Conservation (phyloP, 1,140 invertebrate species). For the Brachionus rubens region DNA sequence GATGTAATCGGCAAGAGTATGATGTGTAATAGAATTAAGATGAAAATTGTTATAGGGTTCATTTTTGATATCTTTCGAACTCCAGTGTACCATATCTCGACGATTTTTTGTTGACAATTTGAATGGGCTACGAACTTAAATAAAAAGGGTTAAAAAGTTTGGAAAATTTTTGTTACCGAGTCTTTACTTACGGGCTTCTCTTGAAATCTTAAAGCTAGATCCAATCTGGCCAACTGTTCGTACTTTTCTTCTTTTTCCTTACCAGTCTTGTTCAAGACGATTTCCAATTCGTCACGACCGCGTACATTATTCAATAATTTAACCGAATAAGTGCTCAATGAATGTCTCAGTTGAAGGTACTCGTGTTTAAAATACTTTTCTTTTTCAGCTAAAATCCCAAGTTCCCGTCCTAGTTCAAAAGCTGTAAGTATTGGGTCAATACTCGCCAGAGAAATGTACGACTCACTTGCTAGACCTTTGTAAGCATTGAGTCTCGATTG, state of each 20-base stretch:
- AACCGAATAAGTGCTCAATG: slow-evolving; percentile 61
- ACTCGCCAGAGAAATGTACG: slow-evolving; percentile 67
- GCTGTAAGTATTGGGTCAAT: slow-evolving; percentile 68
- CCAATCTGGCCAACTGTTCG: slow-evolving; percentile 56
- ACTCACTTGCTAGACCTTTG: slow-evolving; percentile 57
- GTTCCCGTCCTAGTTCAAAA: slow-evolving; percentile 65
- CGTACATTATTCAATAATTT: slow-evolving; percentile 56
- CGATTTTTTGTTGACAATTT: slow-evolving; percentile 49
- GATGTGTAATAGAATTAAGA: slow-evolving; percentile 15
- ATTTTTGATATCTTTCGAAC: slow-evolving; percentile 44
- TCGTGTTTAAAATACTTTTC: slow-evolving; percentile 51
- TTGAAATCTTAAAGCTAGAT: slow-evolving; percentile 57
- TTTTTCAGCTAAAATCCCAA: slow-evolving; percentile 52
- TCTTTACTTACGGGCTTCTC: slow-evolving; percentile 50
- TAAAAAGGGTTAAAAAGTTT: background rate
- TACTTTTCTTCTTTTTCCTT: slow-evolving; percentile 52
- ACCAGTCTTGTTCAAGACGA: slow-evolving; percentile 54
- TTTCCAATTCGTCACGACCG: slow-evolving; percentile 56
- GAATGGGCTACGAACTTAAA: slow-evolving; percentile 48
- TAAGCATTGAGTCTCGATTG: slow-evolving; percentile 57
- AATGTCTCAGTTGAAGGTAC: slow-evolving; percentile 63
- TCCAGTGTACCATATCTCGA: slow-evolving; percentile 47
- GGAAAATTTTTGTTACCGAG: too few species aligned
- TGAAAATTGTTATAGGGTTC: slow-evolving; percentile 10
- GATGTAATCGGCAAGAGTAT: slow-evolving; percentile 3